Evolutionary conservation across 1,140 invertebrate species (phyloP).

Genomic region (Penaeus chinensis): DNA sequence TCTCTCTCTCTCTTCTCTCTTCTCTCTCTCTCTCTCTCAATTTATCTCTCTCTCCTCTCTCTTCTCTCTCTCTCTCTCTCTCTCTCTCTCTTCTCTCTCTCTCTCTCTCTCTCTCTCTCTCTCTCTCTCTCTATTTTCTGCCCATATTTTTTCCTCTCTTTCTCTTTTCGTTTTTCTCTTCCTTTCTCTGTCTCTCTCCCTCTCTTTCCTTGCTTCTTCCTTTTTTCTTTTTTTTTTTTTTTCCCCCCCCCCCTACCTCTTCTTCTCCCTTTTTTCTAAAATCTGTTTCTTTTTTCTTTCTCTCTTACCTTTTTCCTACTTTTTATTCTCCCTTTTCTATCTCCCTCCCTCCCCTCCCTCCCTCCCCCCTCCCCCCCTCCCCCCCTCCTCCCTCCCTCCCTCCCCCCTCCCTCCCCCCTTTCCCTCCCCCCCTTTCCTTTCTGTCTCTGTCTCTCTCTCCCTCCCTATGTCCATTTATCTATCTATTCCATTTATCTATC

Average conservation of each 20-base stretch:
- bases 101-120: too few relatives aligned
- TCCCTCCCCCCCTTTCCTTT: neutral
- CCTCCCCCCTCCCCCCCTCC: neutral
- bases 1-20: too few relatives aligned
- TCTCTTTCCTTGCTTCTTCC: neutral
- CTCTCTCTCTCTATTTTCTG: too few relatives aligned
- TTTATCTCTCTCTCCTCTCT: too few relatives aligned
- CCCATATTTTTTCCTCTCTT: neutral
- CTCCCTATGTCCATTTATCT: neutral
- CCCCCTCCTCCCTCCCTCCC: slow-evolving; percentile 17
- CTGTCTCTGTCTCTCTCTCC: too few relatives aligned
- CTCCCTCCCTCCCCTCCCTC: neutral
- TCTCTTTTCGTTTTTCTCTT: neutral
- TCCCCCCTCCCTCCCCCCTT: slow-evolving; percentile 12
- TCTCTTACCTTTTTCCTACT: neutral
- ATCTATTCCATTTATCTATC: neutral
- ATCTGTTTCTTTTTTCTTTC: neutral
- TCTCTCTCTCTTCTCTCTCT: neutral
- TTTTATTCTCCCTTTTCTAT: neutral
- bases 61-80: too few relatives aligned
- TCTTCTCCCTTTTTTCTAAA: neutral
- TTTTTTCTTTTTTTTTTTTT: neutral
- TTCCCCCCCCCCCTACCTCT: neutral
- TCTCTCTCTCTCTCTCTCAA: too few relatives aligned
- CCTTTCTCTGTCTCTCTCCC: neutral